Base-by-base conservation (phyloP, 2,888 invertebrate genomes). In the Fragum whitleyi region DNA sequence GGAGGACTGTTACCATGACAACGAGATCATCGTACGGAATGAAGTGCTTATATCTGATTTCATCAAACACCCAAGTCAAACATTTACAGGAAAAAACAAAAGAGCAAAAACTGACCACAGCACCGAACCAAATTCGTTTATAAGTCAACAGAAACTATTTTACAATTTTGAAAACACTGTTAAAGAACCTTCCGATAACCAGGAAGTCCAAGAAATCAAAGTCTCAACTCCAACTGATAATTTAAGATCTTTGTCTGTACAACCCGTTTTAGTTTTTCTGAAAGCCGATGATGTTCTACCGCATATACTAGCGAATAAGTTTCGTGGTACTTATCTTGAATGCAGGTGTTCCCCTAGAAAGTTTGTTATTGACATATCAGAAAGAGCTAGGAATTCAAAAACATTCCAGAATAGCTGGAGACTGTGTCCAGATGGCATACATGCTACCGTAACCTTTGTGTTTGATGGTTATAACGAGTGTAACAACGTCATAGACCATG, bases 261-360 rank as follows among this genome's bases (percentile, higher is more conserved):
- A 5, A 28, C 81, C 85, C 3, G 86, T 87, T 0, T 57, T 59
- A n/a, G 80, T 87, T 19, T 62, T 83, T 26, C 76, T 89, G 19
- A 65, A 74, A n/a, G 72, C 68, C 51, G 71, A 83, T 19, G 82
- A 83, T 11, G 62, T 83, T 0, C 53, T 65, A 1, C 70, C 76
- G 53, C 26, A 73, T 23, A 51, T 39, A 3, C 53, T 89, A 28
- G 47, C 55, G 9, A 59, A 81, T n/a, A 78, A 21, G 11, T 89
- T 75, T 68, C 83, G 82, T 21, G 59, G 75, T 1, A 59, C 53
- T 2, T 84, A 80, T 55, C 73, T 76, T 26, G 87, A 89, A 74
- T 83, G 83, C 28, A 75, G 79, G 9, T 88, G 88, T 39, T 82
- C 85, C 23, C 90, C 90, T 11, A 70, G 90, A 67, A 87, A 88